Evolutionary conservation across 1,140 invertebrate genomes (phyloP).

Genomic region (Brachionus rotundiformis): DNA sequence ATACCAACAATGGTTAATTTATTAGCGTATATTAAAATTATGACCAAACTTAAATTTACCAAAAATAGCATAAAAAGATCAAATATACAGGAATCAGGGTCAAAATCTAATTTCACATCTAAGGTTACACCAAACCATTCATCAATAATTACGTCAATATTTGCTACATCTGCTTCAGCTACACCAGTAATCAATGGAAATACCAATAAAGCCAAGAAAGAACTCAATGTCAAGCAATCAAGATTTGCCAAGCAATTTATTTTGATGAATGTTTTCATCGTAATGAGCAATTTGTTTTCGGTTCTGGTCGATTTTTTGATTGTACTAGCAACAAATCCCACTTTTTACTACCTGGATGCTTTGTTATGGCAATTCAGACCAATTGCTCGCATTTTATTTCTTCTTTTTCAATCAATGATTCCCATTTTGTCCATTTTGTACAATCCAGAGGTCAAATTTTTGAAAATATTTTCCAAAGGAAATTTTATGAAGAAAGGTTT

Average conservation of each 20-base stretch:
- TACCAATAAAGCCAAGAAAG: neutral
- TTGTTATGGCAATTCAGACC: neutral
- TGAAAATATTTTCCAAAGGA: neutral
- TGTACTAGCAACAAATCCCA: neutral
- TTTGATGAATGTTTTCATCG: neutral
- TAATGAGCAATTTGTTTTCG: neutral
- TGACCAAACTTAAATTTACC: neutral
- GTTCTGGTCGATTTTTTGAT: slow-evolving; percentile 13
- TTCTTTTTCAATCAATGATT: neutral
- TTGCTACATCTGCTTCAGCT: neutral
- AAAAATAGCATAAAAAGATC: neutral
- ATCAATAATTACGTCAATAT: neutral
- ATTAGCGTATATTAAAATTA: neutral
- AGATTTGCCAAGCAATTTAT: slow-evolving; percentile 28
- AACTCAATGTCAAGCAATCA: neutral
- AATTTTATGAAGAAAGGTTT: neutral
- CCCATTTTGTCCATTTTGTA: slow-evolving; percentile 6
- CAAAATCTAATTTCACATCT: neutral
- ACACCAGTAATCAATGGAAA: neutral
- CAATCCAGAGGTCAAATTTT: slow-evolving; percentile 6
- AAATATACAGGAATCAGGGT: neutral
- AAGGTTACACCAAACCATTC: neutral
- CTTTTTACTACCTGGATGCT: neutral
- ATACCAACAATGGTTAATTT: neutral
- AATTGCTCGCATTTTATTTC: neutral